Evolutionary conservation across 2,888 invertebrate species (phyloP), one percentile per base, ranked within the genome.

Genomic region (Dolichopus griseipennis): DNA sequence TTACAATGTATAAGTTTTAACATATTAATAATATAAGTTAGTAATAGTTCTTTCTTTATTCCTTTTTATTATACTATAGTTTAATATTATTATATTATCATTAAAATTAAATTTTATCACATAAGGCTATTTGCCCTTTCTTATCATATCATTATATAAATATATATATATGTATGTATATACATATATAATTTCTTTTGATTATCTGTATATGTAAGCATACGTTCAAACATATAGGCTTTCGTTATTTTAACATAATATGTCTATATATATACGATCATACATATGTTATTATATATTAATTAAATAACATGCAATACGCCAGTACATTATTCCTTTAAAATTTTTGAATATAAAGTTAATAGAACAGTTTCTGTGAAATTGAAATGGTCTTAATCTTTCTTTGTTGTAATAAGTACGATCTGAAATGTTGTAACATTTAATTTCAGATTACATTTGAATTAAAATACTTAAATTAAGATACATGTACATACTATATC

Each of bases 101-200:
- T 52, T 6, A 18, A n/a, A 52, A 52, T 52, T 15, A 52, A 52
- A 12, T 52, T 52, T 52, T 52, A 52, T 52, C 52, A 6, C 52
- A 52, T 52, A 52, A 52, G 52, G 52, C 62, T 69, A 67, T 67
- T 67, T 69, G 69, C 69, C 69, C 69, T 69, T 69, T 65, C 65
- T 69, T 69, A 69, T 69, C 69, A 64, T 62, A 27, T 41, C 3
- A 12, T 18, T 37, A 52, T n/a, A 52, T 27, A 27, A 41, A 52
- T n/a, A 52, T 52, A 52, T 3, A n/a, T 43, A 12, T 3, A 6
- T 43, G 15, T 43, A 43, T 12, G 9, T n/a, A 9, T 34, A 9
- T 34, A 34, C 34, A 34, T 34, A 9, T 37, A 37, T 37, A 37
- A 37, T n/a, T 52, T 15, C 52, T 52, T n/a, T 52, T 52, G 5